Conservation (phyloP, 1,140 invertebrate genomes). For the Tribolium madens region DNA sequence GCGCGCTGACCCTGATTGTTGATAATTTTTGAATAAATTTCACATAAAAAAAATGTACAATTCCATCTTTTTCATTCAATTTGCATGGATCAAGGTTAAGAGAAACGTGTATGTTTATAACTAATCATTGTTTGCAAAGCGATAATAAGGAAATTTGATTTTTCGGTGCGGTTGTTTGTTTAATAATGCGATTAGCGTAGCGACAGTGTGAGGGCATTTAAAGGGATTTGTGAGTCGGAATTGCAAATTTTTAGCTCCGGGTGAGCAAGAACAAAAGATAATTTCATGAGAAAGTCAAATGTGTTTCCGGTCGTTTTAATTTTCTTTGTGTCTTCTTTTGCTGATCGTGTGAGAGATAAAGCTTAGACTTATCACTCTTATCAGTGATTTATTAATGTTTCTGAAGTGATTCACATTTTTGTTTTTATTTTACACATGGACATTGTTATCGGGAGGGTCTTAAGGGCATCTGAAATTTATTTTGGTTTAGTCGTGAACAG, state of each 20-base stretch:
- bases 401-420: no score
- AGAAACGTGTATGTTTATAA: neutral
- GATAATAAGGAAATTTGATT: neutral
- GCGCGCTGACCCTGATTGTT: neutral
- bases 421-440: no score
- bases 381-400: no score
- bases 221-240: neutral
- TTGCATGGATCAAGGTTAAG: constrained; percentile 14
- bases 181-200: no score
- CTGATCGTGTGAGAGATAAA: neutral
- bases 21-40: neutral
- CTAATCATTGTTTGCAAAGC: neutral
- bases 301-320: neutral
- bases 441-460: neutral
- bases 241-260: neutral
- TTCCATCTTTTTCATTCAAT: neutral
- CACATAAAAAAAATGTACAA: neutral
- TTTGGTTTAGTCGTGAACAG: neutral
- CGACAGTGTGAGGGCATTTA: no score
- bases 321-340: neutral
- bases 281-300: neutral
- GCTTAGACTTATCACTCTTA: neutral
- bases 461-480: neutral
- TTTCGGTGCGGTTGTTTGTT: neutral
- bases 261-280: neutral